These are phyloP conservation scores for Dicrostonyx torquatus DNA, from an alignment of 2,797 vertebrate species.

Conservation along the genomic window DNA sequence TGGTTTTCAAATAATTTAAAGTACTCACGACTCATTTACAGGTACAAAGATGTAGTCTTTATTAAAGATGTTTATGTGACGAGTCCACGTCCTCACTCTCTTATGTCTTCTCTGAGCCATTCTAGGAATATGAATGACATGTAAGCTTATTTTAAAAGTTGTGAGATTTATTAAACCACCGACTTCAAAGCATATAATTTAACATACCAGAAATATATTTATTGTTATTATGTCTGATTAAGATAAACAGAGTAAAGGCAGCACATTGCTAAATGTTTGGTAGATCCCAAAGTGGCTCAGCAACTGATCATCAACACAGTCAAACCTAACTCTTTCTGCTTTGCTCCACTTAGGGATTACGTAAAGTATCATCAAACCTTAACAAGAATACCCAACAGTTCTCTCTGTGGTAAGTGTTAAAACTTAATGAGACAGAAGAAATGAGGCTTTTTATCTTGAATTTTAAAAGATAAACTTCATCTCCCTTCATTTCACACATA, in stretches of 20 bases:
- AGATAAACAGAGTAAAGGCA: slow-evolving; percentile 40
- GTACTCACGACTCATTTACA: slow-evolving; percentile 98
- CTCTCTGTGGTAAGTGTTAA: neutral
- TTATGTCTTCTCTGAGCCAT: slow-evolving; percentile 94
- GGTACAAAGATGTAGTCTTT: slow-evolving; percentile 99
- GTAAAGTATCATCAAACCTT: slow-evolving; percentile 27
- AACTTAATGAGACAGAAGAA: neutral
- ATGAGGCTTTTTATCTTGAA: neutral
- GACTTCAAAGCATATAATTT: slow-evolving; percentile 45
- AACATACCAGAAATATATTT: slow-evolving; percentile 27
- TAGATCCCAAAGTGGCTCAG: neutral
- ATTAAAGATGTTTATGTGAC: slow-evolving; percentile 96
- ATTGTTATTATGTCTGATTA: slow-evolving; percentile 30
- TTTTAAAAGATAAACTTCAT: slow-evolving; percentile 37
- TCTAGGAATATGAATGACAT: slow-evolving; percentile 83
- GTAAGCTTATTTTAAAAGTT: slow-evolving; percentile 14
- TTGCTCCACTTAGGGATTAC: neutral
- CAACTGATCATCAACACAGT: neutral
- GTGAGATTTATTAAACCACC: slow-evolving; percentile 12
- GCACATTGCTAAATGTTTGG: slow-evolving; percentile 27
- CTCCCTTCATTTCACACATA: slow-evolving; percentile 24
- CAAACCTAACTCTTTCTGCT: neutral
- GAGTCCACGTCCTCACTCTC: slow-evolving; percentile 97
- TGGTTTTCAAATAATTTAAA: slow-evolving; percentile 49
- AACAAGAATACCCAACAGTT: neutral